Evolutionary conservation across 2,888 invertebrate species (phyloP), one percentile per base, ranked within the genome.

Genomic region (Fragum fragum): DNA sequence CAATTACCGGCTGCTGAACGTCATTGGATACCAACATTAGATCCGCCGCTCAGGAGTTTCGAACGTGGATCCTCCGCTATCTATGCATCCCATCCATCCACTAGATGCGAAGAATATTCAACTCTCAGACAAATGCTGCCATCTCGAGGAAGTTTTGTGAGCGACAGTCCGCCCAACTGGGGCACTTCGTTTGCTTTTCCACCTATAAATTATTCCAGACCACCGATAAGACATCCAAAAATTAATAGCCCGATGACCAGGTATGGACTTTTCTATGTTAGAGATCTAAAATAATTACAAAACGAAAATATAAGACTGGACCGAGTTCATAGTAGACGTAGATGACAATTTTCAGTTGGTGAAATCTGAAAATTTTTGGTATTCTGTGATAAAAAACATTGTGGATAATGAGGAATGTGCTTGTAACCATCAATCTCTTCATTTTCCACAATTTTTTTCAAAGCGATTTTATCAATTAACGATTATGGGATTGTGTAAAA

Each of bases 191-290:
- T 71, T 26, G 85, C 85, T 42, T 61, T 81, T 11, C 87, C 92
- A 14, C 89, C 91, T 7, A n/a, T 75, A 1, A 78, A 83, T 36
- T 28, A 59, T 6, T 76, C 79, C 7, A 78, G 68, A 63, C 76
- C 85, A 6, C 82, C 85, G 2, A 84, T 72, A 28, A 72, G 90
- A 57, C 89, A 91, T 39, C 93, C 93, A 1, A 88, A 87, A 55
- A 85, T 93, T 29, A 93, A 92, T 87, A 93, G 93, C 69, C 91
- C 91, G 39, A 93, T 93, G 93, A 93, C 92, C 29, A 91, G 91
- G 94, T 94, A 89, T n/a, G n/a, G n/a, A n/a, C n/a, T n/a, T n/a
- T n/a, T n/a, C n/a, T n/a, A n/a, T n/a, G n/a, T n/a, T n/a, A n/a
- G n/a, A n/a, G n/a, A n/a, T n/a, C n/a, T n/a, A n/a, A n/a, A n/a